Conservation (phyloP, 2,113 vertebrate genomes). For the Saiga tatarica region DNA sequence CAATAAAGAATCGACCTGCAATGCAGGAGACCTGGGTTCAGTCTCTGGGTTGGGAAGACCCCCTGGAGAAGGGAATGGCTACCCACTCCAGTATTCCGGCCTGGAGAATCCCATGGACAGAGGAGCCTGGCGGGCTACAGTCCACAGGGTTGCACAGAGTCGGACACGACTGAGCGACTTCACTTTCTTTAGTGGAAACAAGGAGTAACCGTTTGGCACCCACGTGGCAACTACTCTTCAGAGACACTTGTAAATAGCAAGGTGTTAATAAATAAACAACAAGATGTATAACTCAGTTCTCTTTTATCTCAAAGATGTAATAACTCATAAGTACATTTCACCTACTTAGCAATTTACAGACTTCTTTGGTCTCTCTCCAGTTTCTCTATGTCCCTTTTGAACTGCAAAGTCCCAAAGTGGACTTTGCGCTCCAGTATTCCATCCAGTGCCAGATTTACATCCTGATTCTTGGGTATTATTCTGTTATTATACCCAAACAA, state of each 20-base stretch:
- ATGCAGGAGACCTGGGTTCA: not conserved
- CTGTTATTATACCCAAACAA: not conserved
- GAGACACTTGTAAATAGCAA: not conserved
- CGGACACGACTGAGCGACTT: not conserved
- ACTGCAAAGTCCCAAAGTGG: not conserved
- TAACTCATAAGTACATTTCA: not conserved
- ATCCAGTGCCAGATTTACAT: not conserved
- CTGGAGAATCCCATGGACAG: not conserved
- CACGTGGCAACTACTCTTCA: not conserved
- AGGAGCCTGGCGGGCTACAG: not conserved
- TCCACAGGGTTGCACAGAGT: not conserved
- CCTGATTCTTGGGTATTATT: slow-evolving; percentile 2
- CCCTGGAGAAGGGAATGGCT: not conserved
- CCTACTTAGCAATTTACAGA: not conserved
- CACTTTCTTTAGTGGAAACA: not conserved
- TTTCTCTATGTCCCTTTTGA: not conserved
- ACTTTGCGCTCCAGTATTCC: not conserved
- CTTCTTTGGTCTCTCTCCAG: not conserved
- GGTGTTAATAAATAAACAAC: not conserved
- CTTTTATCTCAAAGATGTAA: not conserved
- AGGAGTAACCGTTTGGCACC: not conserved
- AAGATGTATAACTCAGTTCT: not conserved
- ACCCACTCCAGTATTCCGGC: not conserved
- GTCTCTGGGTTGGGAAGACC: not conserved
- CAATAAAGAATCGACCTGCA: not conserved